phyloP scores from a whole-genome alignment of 2,113 vertebrate species.

The Lipophrys pholis region DNA sequence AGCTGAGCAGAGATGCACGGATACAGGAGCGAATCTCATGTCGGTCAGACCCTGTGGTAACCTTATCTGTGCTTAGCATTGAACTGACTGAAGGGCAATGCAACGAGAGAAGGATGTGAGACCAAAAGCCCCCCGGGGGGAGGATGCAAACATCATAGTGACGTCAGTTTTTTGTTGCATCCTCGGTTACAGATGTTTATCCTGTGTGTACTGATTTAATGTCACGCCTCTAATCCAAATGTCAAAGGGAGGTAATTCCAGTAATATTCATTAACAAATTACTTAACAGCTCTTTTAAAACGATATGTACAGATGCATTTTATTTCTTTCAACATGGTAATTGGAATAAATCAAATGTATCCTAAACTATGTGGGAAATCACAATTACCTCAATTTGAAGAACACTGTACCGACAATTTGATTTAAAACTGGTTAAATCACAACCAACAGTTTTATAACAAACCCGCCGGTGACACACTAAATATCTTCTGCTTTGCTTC shows the following conservation, averaged over 20 bases:
- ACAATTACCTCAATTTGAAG: neutral
- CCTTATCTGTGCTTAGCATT: conserved; percentile 36
- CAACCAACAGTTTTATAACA: no score
- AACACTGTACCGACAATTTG: neutral
- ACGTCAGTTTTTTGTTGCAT: no score
- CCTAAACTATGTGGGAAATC: neutral
- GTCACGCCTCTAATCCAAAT: neutral
- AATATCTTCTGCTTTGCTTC: no score
- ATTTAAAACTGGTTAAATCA: no score
- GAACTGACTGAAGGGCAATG: conserved; percentile 11
- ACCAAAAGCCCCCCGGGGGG: conserved; percentile 12
- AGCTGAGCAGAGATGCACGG: conserved; percentile 19
- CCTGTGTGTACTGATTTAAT: neutral
- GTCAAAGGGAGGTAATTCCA: neutral
- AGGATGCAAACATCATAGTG: no score
- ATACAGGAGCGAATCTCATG: conserved; percentile 19
- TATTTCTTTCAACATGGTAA: neutral
- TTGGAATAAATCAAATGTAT: neutral
- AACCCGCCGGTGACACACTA: no score
- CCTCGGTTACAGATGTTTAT: no score
- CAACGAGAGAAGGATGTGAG: conserved; percentile 22
- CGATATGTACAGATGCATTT: neutral
- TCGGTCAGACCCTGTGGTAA: conserved; percentile 35
- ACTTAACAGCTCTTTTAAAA: neutral
- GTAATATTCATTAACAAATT: neutral